Evolutionary conservation across 2,113 vertebrate genomes (phyloP).

Genomic region (Dipodomys ordii): DNA sequence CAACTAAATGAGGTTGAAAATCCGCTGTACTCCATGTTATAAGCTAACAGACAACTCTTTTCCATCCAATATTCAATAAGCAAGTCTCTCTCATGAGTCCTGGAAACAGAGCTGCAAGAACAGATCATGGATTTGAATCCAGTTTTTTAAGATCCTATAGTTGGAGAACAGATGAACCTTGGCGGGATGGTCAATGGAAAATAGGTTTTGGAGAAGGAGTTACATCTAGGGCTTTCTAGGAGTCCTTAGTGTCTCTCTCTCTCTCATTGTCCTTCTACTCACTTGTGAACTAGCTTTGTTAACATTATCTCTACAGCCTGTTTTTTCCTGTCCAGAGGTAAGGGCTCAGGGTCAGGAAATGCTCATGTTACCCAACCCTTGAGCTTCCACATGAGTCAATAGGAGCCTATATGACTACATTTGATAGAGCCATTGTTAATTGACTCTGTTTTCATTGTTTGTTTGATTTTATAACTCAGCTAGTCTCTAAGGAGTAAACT

Average conservation of each 20-base stretch:
- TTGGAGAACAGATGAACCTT: neutral
- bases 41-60: neutral
- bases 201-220: neutral
- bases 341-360: neutral
- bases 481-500: conserved; percentile 84
- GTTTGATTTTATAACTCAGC: conserved; percentile 84
- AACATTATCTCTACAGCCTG: neutral
- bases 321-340: neutral
- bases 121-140: neutral
- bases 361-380: neutral
- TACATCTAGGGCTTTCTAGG: neutral
- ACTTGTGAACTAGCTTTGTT: neutral
- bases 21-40: neutral
- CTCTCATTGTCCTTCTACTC: no score
- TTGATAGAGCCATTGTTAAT: conserved; percentile 75
- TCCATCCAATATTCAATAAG: neutral
- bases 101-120: neutral
- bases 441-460: conserved; percentile 84
- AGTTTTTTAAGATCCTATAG: neutral
- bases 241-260: neutral
- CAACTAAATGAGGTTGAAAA: neutral
- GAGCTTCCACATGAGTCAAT: neutral
- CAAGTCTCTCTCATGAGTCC: neutral
- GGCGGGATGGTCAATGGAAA: neutral
- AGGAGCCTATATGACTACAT: neutral